phyloP scores from a whole-genome alignment of 2,797 vertebrate genomes.

The Hylomyscus alleni region DNA sequence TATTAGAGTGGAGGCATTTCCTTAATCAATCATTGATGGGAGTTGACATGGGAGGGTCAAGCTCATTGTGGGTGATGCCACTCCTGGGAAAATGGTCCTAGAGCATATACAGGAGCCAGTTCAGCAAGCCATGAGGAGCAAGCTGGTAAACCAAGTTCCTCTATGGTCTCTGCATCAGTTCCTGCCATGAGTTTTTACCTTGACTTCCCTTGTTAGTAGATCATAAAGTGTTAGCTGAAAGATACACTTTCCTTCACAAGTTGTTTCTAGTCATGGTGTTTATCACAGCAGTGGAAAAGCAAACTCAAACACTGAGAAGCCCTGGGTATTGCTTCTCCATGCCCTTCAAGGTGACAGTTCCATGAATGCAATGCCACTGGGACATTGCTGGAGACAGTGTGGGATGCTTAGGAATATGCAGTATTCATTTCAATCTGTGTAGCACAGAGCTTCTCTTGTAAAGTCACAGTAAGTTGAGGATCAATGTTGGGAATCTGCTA shows the following conservation, averaged over 20 bases:
- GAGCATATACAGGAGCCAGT: no score
- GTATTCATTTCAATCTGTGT: not conserved
- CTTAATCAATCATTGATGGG: not conserved
- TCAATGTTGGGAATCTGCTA: slow-evolving; percentile 2
- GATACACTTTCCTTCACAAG: not conserved
- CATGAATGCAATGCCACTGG: not conserved
- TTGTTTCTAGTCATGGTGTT: not conserved
- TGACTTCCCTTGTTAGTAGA: not conserved
- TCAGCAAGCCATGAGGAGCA: not conserved
- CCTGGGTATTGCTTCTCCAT: no score
- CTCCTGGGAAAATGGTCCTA: not conserved
- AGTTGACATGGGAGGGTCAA: not conserved
- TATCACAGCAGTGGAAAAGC: not conserved
- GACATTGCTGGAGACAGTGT: not conserved
- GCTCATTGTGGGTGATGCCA: not conserved
- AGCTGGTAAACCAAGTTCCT: not conserved
- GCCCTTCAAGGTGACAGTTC: not conserved
- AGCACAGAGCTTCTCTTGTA: not conserved
- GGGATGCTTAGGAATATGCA: not conserved
- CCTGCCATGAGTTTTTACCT: not conserved
- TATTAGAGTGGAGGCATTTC: not conserved
- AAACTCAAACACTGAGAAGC: not conserved
- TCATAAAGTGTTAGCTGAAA: not conserved
- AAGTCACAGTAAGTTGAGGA: not conserved
- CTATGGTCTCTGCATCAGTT: not conserved